phyloP scores from a whole-genome alignment of 2,888 invertebrate species.

The Gastracanthus pulcherrimus region DNA sequence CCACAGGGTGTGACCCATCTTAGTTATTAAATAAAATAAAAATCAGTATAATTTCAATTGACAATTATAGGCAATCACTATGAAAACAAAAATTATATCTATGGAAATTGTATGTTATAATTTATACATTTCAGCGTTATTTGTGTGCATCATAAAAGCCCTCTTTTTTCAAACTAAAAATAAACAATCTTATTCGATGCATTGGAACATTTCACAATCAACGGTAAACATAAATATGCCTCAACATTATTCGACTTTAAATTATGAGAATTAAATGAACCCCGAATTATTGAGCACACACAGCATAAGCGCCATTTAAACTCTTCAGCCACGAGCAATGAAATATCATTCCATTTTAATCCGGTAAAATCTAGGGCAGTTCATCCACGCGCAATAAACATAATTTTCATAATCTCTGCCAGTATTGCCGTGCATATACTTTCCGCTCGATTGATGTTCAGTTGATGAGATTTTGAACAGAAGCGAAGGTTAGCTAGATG shows the following conservation, averaged over 20 bases:
- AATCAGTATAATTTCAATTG: too few species aligned
- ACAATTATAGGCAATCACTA: too few species aligned
- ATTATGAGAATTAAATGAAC: constrained; percentile 21
- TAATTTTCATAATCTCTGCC: constrained; percentile 13
- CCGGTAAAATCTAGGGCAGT: constrained; percentile 29
- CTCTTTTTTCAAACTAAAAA: background rate
- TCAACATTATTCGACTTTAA: background rate
- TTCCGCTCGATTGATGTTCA: background rate
- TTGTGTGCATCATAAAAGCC: too few species aligned
- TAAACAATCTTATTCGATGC: background rate
- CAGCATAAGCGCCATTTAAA: constrained; percentile 16
- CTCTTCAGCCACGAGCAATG: constrained; percentile 10
- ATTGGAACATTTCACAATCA: background rate
- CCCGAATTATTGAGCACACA: constrained; percentile 11
- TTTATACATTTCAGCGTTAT: too few species aligned
- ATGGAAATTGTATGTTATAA: too few species aligned
- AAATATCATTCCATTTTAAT: constrained; percentile 28
- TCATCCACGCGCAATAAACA: background rate
- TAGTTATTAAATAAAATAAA: too few species aligned
- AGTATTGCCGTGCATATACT: background rate
- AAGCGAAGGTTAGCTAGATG: background rate
- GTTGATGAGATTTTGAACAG: background rate
- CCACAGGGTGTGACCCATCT: too few species aligned
- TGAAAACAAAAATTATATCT: too few species aligned
- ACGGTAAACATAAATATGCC: background rate